These are phyloP conservation scores for Macaria liturata DNA, from an alignment of 2,888 invertebrate genomes.

Conservation along the genomic window DNA sequence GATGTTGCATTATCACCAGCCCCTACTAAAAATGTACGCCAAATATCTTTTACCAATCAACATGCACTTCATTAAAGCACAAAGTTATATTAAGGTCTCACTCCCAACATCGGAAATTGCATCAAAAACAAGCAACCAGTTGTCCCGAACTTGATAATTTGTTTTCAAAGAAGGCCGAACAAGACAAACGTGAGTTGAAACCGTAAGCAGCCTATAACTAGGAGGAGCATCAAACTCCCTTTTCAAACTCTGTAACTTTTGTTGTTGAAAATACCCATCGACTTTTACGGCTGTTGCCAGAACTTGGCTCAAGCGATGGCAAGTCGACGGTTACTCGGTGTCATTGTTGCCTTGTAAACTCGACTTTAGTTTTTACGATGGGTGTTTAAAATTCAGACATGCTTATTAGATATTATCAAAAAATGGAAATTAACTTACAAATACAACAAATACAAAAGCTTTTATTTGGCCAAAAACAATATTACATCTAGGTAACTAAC, in stretches of 20 bases:
- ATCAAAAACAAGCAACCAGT: slow-evolving; percentile 7
- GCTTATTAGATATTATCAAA: neutral
- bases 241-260: slow-evolving; percentile 35
- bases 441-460: no score
- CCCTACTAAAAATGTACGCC: no score
- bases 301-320: slow-evolving; percentile 22
- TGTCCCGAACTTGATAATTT: slow-evolving; percentile 21
- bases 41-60: no score
- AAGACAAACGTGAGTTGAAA: slow-evolving; percentile 31
- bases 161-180: slow-evolving; percentile 15
- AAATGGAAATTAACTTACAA: no score
- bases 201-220: slow-evolving; percentile 31
- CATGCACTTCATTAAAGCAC: no score
- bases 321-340: slow-evolving; percentile 10
- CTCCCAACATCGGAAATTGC: neutral
- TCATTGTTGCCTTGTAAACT: slow-evolving; percentile 7
- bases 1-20: no score
- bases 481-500: no score
- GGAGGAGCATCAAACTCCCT: slow-evolving; percentile 29
- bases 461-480: no score
- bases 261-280: slow-evolving; percentile 35
- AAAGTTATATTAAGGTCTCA: neutral
- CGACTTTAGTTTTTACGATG: slow-evolving; percentile 13
- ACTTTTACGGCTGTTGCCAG: slow-evolving; percentile 34
- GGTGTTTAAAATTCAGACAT: slow-evolving; percentile 1